Conservation (phyloP, 2,113 vertebrate genomes). For the Boleophthalmus pectinirostris region DNA sequence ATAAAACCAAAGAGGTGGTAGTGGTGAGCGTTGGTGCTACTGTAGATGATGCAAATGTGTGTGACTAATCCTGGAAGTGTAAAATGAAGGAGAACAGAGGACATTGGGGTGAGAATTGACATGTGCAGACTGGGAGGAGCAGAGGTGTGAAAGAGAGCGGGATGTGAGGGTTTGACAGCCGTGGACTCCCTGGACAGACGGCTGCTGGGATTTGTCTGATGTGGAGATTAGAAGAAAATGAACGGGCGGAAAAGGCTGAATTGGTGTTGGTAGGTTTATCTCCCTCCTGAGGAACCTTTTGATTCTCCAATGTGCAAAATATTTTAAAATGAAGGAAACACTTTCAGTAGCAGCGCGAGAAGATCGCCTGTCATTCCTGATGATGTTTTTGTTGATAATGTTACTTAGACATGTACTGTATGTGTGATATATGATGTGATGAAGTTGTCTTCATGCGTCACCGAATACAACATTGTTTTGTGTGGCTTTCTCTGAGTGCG, state of each 20-base stretch:
- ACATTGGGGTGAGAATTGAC: slow-evolving; percentile 35
- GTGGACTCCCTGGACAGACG: slow-evolving; percentile 35
- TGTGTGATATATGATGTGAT: slow-evolving; percentile 54
- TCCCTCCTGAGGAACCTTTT: slow-evolving; percentile 19
- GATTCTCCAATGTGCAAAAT: slow-evolving; percentile 10
- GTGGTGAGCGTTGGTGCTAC: neutral
- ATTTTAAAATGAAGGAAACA: slow-evolving; percentile 7
- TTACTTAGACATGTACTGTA: slow-evolving; percentile 50
- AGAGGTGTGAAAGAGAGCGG: slow-evolving; percentile 27
- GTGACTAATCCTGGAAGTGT: slow-evolving; percentile 14
- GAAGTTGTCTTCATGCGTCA: slow-evolving; percentile 62
- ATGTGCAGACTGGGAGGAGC: slow-evolving; percentile 15
- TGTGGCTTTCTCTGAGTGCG: slow-evolving; percentile 29
- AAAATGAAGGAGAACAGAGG: slow-evolving; percentile 10
- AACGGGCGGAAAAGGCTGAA: slow-evolving; percentile 3
- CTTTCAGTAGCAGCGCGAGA: neutral
- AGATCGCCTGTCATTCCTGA: slow-evolving; percentile 5
- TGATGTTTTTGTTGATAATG: slow-evolving; percentile 42
- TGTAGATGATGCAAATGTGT: slow-evolving; percentile 4
- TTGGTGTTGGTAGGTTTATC: slow-evolving; percentile 21
- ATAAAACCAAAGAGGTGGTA: neutral
- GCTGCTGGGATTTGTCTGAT: slow-evolving; percentile 44
- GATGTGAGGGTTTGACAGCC: slow-evolving; percentile 39
- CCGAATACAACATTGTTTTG: slow-evolving; percentile 42
- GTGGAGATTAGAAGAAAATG: slow-evolving; percentile 50